Evolutionary conservation across 1,140 invertebrate genomes (phyloP).

Genomic region (Anastatus disparis): DNA sequence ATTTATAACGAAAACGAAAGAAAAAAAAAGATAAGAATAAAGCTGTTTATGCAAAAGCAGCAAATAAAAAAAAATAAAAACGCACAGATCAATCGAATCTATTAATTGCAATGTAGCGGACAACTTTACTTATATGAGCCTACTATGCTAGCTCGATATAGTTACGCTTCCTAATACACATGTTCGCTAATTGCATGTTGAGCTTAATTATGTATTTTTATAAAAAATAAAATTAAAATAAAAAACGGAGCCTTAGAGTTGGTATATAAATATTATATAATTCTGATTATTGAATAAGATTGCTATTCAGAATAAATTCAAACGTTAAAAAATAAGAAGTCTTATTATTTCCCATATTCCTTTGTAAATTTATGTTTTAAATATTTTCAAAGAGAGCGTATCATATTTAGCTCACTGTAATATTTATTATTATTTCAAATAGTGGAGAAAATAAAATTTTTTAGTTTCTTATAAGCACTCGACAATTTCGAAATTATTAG

Average conservation of each 20-base stretch:
- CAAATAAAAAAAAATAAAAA: conserved; percentile 43
- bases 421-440: too few species aligned
- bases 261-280: conserved; percentile 51
- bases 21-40: conserved; percentile 18
- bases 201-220: conserved; percentile 66
- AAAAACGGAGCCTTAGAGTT: conserved; percentile 44
- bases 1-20: conserved; percentile 9
- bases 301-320: conserved; percentile 39
- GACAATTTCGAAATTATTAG: too few species aligned
- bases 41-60: not conserved
- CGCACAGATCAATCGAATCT: conserved; percentile 45
- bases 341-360: too few species aligned
- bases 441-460: too few species aligned
- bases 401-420: too few species aligned
- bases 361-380: too few species aligned
- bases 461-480: too few species aligned
- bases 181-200: conserved; percentile 57
- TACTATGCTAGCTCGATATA: conserved; percentile 46
- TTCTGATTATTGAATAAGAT: conserved; percentile 34
- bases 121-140: conserved; percentile 42
- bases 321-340: too few species aligned
- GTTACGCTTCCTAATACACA: conserved; percentile 57
- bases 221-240: conserved; percentile 55
- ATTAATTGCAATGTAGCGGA: conserved; percentile 44
- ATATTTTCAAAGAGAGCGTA: too few species aligned